Evolutionary conservation across 2,113 vertebrate genomes (phyloP).

Genomic region (cattle (Bos taurus)): ARS-UCD2.0 NC_037355.1:7714001-7714500

Average conservation of each 20-base stretch:
- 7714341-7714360: rapidly evolving
- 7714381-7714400: neutral
- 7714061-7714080: neutral
- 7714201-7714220: neutral
- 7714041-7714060: rapidly evolving
- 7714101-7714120: neutral
- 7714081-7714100: neutral
- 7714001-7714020: no score
- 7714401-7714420: neutral
- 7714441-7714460: neutral
- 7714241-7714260: rapidly evolving
- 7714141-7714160: neutral
- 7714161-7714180: neutral
- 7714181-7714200: neutral
- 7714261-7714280: neutral
- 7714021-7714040: neutral
- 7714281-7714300: rapidly evolving
- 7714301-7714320: neutral
- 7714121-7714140: neutral
- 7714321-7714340: neutral
- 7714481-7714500: neutral
- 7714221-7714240: neutral
- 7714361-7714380: no score
- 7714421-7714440: neutral
- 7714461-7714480: neutral